phyloP scores from a whole-genome alignment of 2,113 vertebrate species.

The Prochilodus magdalenae region DNA sequence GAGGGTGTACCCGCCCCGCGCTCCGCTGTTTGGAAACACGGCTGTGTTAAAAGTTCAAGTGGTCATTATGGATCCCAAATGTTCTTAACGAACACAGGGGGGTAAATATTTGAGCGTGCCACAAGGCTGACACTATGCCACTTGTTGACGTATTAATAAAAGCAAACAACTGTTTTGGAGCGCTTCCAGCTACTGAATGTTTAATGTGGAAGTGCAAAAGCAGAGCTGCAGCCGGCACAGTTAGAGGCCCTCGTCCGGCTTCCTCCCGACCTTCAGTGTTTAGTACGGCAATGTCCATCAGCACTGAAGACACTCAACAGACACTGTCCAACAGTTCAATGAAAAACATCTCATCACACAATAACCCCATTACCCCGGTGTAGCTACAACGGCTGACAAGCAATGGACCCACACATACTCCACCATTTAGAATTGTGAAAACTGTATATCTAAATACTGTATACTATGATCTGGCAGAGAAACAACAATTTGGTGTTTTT shows the following conservation, averaged over 20 bases:
- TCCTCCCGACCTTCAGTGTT: background rate
- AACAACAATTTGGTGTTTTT: too few relatives aligned
- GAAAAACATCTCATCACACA: too few relatives aligned
- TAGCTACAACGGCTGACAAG: too few relatives aligned
- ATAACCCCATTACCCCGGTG: too few relatives aligned
- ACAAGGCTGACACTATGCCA: slow-evolving; percentile 60
- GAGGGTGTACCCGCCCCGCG: slow-evolving; percentile 51
- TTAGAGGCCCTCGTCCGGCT: background rate
- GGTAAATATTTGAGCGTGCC: slow-evolving; percentile 68
- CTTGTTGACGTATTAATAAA: slow-evolving; percentile 71
- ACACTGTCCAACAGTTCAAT: background rate
- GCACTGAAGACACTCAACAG: background rate
- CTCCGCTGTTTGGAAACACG: slow-evolving; percentile 63
- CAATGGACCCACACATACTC: background rate
- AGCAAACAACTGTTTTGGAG: slow-evolving; percentile 68
- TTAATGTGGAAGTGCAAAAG: slow-evolving; percentile 61
- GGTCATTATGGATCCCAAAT: slow-evolving; percentile 70
- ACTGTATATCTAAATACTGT: too few relatives aligned
- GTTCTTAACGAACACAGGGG: slow-evolving; percentile 50
- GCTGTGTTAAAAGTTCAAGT: slow-evolving; percentile 69
- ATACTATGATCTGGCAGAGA: too few relatives aligned
- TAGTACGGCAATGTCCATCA: background rate
- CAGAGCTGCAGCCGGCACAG: slow-evolving; percentile 54
- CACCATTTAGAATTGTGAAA: too few relatives aligned
- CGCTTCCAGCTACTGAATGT: slow-evolving; percentile 69